Evolutionary conservation across 1,140 invertebrate species (phyloP), one percentile per base, ranked within the genome.

Genomic region (Condylostylus longicornis): DNA sequence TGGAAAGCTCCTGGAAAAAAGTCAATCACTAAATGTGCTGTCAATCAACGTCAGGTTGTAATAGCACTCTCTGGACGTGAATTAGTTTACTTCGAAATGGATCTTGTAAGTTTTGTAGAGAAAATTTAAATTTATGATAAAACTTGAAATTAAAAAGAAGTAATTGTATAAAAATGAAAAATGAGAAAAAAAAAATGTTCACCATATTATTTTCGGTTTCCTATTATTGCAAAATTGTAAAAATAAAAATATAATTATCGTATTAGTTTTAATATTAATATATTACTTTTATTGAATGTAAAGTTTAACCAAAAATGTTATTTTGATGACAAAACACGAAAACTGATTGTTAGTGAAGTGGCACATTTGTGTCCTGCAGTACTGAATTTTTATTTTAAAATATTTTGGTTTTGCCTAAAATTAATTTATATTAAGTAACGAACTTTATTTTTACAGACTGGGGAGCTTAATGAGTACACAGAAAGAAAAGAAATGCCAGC

Each of bases 71-170:
- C 88, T 22, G 95, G 94, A 1, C 91, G 94, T 32, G 95, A 98
- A 69, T 66, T 99, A 15, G 91, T 98, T 13, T 99, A 98, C 66
- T 99, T 99, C 64, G 95, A 98, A 72, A 94, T 99, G 91, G 94
- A 98, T 63, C 81, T 85, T 43, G 89, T 94, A 75, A 80, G 80
- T 72, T 39, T 38, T 43, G 19, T 33, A 19, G 7, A 35, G 8
- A 32, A 13, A 15, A 5, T 18, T 19, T 34, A 15, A 10, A 7
- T 8, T 31, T 6, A 12, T 14, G 7, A 12, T 31, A 8, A 10
- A 31, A 31, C 14, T 31, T 14, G 9, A 8, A 31, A 31, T 12
- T 7, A 12, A 6, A 31, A 6, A 31, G 14, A 31, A 6, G 10
- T 21, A 13, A 21, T 10, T 19, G 22, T 8, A 34, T 19, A 17